Conservation (phyloP, 1,140 invertebrate species). For the Eulimnadia texana region DNA sequence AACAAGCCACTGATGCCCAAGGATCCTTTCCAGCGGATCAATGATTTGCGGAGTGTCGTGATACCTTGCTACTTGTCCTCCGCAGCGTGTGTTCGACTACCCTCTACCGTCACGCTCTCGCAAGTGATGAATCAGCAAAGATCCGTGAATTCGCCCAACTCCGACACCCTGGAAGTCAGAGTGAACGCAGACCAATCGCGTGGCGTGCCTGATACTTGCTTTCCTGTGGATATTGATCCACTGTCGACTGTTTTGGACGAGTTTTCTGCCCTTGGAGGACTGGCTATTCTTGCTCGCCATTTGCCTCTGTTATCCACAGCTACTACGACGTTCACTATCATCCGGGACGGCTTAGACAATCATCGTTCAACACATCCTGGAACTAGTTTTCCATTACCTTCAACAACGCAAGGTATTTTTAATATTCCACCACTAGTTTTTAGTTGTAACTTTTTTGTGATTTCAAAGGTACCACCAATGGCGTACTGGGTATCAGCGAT, state of each 20-base stretch:
- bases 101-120: not conserved
- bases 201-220: not conserved
- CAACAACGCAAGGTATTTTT: not conserved
- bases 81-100: not conserved
- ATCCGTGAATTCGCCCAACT: not conserved
- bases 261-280: constrained; percentile 70
- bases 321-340: constrained; percentile 27
- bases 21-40: not conserved
- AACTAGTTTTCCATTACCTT: not conserved
- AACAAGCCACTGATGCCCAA: not conserved
- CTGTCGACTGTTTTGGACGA: constrained; percentile 56
- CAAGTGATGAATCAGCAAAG: not conserved
- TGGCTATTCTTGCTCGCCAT: constrained; percentile 70
- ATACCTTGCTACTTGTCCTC: not conserved
- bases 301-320: constrained; percentile 48
- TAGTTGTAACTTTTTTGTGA: not conserved
- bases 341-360: not conserved
- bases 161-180: not conserved
- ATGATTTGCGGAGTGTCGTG: not conserved
- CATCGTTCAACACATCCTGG: not conserved
- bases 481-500: constrained; percentile 8
- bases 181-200: not conserved
- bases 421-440: not conserved
- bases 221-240: constrained; percentile 12
- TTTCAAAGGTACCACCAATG: not conserved